Base-by-base conservation (phyloP, 2,113 vertebrate genomes). In the Notechis scutatus region DNA sequence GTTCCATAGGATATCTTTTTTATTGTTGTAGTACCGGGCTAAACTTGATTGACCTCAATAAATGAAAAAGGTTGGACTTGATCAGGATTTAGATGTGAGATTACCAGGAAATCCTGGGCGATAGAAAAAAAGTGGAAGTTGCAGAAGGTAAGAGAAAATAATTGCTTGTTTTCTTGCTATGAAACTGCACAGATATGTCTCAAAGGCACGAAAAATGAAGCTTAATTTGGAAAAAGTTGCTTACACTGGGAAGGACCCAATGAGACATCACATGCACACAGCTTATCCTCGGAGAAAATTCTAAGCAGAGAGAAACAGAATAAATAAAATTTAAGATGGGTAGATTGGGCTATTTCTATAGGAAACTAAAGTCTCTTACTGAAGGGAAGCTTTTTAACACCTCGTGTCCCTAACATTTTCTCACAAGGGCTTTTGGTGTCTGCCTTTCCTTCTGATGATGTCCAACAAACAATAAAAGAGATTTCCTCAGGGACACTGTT, bases 391-490 rank as follows among this genome's bases (percentile, higher is more conserved):
- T 52, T 81, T 91, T 23, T 42, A 47, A 39, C 29, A 74, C 93
- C 89, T 87, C 91, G 81, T 87, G 94, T 94, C 87, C 91, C 87
- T 12, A 93, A 3, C 89, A 57, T 24, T 39, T 0, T 20, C 91
- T 94, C 81, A 74, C 89, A 87, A 93, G 52, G 9, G 81, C 69
- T 91, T 87, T 91, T 91, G 55, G 93, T 69, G 69, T 89, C 6
- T 88, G 50, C 94, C 0, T 0, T 42, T 93, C 93, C 0, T 55
- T 50, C 93, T 93, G 91, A 85, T 56, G 87, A 50, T 47, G 12
- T 56, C 55, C n/a, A 57, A 29, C 4, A 47, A 0, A 0, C 94
- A 94, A 94, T 85, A 92, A 91, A 93, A 93, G 91, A 93, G 88
- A 89, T 26, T 45, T 34, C 54, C 88, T 59, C 23, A 5, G 29